Conservation (phyloP, 2,113 vertebrate species). For the Drymodes brunneopygia region DNA sequence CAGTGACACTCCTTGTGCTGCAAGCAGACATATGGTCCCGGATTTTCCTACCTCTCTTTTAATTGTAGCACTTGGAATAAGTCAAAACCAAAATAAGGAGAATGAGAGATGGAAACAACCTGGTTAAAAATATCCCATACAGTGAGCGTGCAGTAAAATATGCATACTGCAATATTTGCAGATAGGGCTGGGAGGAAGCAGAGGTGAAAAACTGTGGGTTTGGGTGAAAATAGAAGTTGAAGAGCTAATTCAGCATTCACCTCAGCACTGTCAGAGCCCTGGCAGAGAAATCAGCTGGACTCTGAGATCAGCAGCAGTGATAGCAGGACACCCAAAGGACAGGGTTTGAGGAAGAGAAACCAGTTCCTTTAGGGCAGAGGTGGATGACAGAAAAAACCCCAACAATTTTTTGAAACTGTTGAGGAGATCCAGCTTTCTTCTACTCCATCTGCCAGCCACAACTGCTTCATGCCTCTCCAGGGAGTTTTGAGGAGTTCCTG, state of each 20-base stretch:
- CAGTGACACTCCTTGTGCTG: accelerated
- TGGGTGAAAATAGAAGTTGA: not conserved
- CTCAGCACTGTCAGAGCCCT: not conserved
- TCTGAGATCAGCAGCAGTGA: not conserved
- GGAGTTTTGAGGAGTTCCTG: accelerated
- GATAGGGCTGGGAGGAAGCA: not conserved
- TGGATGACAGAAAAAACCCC: not conserved
- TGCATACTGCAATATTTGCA: not conserved
- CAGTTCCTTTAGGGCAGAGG: accelerated
- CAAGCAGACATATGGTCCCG: not conserved
- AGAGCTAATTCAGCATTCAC: not conserved
- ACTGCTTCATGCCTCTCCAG: not conserved
- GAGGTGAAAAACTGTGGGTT: not conserved
- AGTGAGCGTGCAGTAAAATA: not conserved
- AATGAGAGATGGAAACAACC: not conserved
- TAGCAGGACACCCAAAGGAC: not conserved
- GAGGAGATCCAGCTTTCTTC: not conserved
- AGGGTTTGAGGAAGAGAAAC: not conserved
- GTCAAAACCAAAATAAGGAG: not conserved
- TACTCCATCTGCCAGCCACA: not conserved
- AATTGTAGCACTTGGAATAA: not conserved
- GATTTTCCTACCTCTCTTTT: not conserved
- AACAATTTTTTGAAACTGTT: not conserved
- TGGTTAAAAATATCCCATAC: not conserved
- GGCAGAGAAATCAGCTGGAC: not conserved